phyloP scores from a whole-genome alignment of 2,113 vertebrate species.

The Ivindomyrus marchei region DNA sequence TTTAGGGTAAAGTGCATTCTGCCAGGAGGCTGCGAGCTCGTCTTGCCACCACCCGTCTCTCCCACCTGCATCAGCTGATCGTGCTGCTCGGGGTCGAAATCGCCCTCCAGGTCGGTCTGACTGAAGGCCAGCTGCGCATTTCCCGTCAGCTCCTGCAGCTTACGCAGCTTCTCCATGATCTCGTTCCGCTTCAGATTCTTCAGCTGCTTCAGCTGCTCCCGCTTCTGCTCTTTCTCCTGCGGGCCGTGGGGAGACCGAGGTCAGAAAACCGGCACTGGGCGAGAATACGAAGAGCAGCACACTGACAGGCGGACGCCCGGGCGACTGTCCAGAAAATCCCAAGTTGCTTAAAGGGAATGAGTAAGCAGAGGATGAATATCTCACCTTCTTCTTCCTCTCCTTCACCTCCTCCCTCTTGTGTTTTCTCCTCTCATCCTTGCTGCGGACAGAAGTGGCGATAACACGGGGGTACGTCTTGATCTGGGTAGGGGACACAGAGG shows the following conservation, averaged over 20 bases:
- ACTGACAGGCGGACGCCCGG: neutral
- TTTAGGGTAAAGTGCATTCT: neutral
- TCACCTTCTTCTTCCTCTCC: conserved; percentile 72
- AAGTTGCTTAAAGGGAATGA: fast-evolving
- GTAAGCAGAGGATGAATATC: neutral
- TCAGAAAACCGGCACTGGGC: neutral
- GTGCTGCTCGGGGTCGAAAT: conserved; percentile 71
- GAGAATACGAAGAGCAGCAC: neutral
- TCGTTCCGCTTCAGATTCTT: conserved; percentile 82
- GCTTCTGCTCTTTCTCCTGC: conserved; percentile 76
- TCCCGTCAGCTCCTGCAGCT: conserved; percentile 70
- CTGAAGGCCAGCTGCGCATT: conserved; percentile 64
- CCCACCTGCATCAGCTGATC: conserved; percentile 81
- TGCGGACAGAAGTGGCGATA: conserved; percentile 74
- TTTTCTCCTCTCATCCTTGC: conserved; percentile 76
- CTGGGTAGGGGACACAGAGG: conserved; percentile 34
- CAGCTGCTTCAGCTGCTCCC: conserved; percentile 79
- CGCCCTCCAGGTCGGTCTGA: conserved; percentile 64
- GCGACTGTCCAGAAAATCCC: neutral
- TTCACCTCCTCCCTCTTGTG: conserved; percentile 68
- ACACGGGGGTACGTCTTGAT: conserved; percentile 75
- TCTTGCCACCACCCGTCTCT: neutral
- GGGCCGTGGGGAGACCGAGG: no score
- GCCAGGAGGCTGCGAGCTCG: neutral
- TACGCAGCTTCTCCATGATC: conserved; percentile 72